Percentiles rank a stretch among this genome's conserved stretches.
Conservation (phyloP, 2,797 vertebrate species). For the Coilia nasus region DNA sequence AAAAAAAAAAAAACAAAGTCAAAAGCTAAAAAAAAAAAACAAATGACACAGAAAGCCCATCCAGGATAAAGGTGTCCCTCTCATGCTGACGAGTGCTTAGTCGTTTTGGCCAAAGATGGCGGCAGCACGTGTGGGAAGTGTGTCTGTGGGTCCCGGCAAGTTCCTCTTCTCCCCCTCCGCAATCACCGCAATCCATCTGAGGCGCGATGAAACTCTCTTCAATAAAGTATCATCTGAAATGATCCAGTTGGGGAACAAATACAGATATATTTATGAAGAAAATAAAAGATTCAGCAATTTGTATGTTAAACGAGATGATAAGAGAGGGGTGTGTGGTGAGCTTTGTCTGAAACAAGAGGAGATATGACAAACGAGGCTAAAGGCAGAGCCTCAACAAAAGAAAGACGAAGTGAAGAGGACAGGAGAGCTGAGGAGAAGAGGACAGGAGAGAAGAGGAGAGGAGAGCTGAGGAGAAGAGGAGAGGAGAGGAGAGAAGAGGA, state of each 20-base stretch:
- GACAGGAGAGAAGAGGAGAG: too few relatives aligned
- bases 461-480: too few relatives aligned
- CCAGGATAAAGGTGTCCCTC: not conserved
- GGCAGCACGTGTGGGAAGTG: not conserved
- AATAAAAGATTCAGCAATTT: not conserved
- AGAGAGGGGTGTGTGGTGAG: not conserved
- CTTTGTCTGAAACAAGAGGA: not conserved
- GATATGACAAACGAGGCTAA: not conserved
- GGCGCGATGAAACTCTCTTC: not conserved
- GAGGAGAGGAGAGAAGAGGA: too few relatives aligned
- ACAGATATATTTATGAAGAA: not conserved
- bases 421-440: not conserved
- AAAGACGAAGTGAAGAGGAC: not conserved
- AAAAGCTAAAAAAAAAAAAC: not conserved
- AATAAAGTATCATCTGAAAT: not conserved
- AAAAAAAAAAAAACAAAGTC: not conserved
- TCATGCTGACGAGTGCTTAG: not conserved
- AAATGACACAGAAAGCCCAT: not conserved
- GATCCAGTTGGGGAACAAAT: not conserved
- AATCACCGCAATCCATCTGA: not conserved
- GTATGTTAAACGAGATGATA: slow-evolving; percentile 5
- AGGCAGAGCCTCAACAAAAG: not conserved
- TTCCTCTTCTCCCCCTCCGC: slow-evolving; percentile 1
- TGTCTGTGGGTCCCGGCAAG: not conserved
- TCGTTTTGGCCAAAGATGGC: not conserved